Evolutionary conservation across 2,888 invertebrate species (phyloP).

Genomic region (Tyria jacobaeae): DNA sequence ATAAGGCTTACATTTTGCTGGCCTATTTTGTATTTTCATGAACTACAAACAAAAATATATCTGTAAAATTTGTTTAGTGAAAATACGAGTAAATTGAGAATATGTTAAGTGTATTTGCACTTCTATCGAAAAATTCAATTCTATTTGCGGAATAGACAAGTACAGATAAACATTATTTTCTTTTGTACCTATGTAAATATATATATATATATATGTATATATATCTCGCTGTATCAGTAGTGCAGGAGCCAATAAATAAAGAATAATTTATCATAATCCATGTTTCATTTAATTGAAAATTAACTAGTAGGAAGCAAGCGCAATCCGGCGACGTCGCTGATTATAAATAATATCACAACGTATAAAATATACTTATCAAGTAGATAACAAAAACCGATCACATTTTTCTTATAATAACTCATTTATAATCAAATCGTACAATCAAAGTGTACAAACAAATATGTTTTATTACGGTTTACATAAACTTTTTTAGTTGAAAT

Average conservation of each 20-base stretch:
- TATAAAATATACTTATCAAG: conserved; percentile 60
- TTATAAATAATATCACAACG: conserved; percentile 58
- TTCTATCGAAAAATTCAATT: neutral
- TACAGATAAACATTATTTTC: neutral
- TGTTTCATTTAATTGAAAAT: conserved; percentile 1
- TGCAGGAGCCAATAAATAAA: neutral
- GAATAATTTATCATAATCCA: neutral
- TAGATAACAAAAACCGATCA: conserved; percentile 69
- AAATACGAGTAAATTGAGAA: no score
- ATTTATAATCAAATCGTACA: conserved; percentile 75
- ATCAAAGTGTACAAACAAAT: conserved; percentile 51
- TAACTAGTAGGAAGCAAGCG: conserved; percentile 40
- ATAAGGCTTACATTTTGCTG: no score
- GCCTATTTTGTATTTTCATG: no score
- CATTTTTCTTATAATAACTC: conserved; percentile 67
- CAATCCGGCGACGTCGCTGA: conserved; percentile 39
- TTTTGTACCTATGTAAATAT: no score
- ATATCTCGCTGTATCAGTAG: neutral
- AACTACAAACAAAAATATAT: no score
- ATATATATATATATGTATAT: no score
- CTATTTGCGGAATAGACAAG: no score
- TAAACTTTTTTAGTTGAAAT: conserved; percentile 5
- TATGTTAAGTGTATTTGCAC: neutral
- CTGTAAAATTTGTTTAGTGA: no score
- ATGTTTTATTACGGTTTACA: conserved; percentile 32